Percentiles rank a stretch among this genome's conserved stretches.
phyloP scores from a whole-genome alignment of 2,797 vertebrate species.

The Poliocrania exsul region DNA sequence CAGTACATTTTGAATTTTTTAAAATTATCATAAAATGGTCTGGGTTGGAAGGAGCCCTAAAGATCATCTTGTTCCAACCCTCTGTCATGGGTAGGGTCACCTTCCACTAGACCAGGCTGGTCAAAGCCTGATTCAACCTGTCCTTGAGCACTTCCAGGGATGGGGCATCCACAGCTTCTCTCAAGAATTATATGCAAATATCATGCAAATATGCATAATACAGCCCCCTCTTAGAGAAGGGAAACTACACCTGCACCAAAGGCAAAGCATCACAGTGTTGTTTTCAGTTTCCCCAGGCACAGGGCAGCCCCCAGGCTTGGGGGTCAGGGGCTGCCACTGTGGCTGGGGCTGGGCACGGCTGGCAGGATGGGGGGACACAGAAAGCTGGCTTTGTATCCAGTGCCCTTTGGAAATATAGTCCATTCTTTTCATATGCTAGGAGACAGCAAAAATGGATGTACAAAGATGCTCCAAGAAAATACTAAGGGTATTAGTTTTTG shows the following conservation, averaged over 20 bases:
- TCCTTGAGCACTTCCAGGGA: background rate
- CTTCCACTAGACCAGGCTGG: background rate
- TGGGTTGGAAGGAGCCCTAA: background rate
- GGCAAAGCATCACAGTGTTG: background rate
- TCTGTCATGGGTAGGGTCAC: background rate
- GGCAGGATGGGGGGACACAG: background rate
- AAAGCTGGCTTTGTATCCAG: background rate
- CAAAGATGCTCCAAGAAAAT: slow-evolving; percentile 11
- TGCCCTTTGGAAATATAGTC: background rate
- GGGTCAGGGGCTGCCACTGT: fast-evolving
- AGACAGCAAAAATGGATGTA: background rate
- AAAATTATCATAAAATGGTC: background rate
- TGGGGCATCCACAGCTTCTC: background rate
- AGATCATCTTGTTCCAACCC: background rate
- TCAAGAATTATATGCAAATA: background rate
- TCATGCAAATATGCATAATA: background rate
- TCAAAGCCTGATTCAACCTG: background rate
- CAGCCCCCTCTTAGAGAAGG: background rate
- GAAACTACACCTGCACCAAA: background rate
- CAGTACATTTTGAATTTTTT: background rate
- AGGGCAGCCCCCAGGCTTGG: background rate
- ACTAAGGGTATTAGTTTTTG: background rate
- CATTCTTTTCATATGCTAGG: background rate
- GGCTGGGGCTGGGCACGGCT: background rate
- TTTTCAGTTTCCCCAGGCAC: background rate